Evolutionary conservation across 2,797 vertebrate genomes (phyloP).

Genomic region (Scyliorhinus canicula): DNA sequence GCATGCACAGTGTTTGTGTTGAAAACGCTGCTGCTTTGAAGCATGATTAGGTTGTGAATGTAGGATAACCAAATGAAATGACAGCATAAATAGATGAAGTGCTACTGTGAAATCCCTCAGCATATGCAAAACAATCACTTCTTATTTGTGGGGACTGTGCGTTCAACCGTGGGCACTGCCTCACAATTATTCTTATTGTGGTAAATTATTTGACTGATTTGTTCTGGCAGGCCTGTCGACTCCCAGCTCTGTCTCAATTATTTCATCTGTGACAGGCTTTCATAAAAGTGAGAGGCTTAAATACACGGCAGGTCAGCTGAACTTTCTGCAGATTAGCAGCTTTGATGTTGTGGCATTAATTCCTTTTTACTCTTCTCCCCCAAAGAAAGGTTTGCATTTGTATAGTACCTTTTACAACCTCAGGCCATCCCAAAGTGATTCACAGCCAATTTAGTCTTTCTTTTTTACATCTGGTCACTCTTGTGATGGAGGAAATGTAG

Average conservation of each 20-base stretch:
- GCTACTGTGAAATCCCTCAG: too few relatives aligned
- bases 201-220: slow-evolving; percentile 18
- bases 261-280: background rate
- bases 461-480: background rate
- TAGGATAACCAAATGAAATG: background rate
- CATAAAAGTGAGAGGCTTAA: background rate
- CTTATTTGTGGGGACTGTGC: background rate
- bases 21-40: background rate
- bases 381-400: background rate
- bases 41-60: background rate
- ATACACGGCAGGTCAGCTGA: background rate
- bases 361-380: background rate
- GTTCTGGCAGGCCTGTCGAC: background rate
- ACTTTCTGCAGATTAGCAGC: background rate
- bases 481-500: background rate
- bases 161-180: background rate
- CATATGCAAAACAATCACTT: background rate
- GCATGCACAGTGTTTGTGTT: background rate
- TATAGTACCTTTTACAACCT: too few relatives aligned
- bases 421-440: background rate
- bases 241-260: slow-evolving; percentile 35
- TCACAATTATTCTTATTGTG: slow-evolving; percentile 15
- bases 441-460: background rate
- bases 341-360: background rate
- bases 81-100: background rate